Conservation (phyloP, 2,797 vertebrate genomes). For the Presbytis comata region DNA sequence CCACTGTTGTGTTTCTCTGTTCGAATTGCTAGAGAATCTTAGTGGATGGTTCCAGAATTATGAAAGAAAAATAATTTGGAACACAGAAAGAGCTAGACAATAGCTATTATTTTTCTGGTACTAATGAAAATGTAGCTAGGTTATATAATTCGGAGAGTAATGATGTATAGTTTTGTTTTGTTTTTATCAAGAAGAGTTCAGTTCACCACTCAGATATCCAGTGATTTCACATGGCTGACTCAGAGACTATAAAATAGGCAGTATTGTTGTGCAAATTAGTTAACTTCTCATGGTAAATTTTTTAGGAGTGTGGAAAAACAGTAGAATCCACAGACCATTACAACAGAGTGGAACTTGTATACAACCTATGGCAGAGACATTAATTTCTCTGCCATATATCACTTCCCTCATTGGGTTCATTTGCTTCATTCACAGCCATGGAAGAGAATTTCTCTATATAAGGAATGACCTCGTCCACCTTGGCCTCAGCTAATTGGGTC, state of each 20-base stretch:
- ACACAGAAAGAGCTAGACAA: neutral
- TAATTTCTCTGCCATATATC: neutral
- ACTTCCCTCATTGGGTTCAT: neutral
- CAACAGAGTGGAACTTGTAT: neutral
- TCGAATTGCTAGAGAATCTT: neutral
- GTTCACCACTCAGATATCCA: neutral
- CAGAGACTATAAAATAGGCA: neutral
- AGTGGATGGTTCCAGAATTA: neutral
- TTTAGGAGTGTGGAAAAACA: neutral
- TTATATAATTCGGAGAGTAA: neutral
- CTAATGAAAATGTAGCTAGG: neutral
- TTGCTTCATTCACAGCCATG: neutral
- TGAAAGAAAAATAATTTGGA: neutral
- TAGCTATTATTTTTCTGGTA: neutral
- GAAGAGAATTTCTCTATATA: neutral
- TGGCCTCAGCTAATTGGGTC: neutral
- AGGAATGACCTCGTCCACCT: neutral
- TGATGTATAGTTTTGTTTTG: neutral
- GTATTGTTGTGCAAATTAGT: neutral
- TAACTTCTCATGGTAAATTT: neutral
- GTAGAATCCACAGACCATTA: neutral
- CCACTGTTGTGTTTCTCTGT: neutral
- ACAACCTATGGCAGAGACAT: neutral
- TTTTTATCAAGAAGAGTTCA: neutral
- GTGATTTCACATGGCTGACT: neutral